Conservation (phyloP, 2,797 vertebrate genomes). For the Moxostoma hubbsi region DNA sequence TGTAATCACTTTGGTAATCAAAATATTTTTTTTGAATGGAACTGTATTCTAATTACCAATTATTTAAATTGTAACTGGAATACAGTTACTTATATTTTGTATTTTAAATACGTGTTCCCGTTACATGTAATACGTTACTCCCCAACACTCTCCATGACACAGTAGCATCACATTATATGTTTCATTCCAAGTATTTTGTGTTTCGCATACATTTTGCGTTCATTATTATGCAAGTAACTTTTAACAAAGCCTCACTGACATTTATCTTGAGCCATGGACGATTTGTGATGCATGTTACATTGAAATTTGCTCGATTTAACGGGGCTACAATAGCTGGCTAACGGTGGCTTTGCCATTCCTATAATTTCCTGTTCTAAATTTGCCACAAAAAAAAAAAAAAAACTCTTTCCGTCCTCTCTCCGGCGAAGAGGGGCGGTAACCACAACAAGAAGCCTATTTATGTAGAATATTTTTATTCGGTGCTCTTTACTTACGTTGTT, state of each 20-base stretch:
- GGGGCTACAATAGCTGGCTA: not conserved
- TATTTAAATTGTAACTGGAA: too few species aligned
- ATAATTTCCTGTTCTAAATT: not conserved
- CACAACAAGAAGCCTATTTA: not conserved
- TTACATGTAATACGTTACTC: not conserved
- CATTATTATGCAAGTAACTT: not conserved
- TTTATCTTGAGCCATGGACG: not conserved
- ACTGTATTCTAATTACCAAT: too few species aligned
- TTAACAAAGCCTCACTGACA: not conserved
- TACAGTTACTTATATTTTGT: too few species aligned
- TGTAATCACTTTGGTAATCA: too few species aligned
- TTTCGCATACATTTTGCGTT: not conserved
- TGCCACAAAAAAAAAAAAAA: too few species aligned
- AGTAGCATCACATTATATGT: not conserved
- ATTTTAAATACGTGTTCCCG: not conserved
- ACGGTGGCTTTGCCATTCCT: not conserved
- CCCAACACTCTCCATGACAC: not conserved
- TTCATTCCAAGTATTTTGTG: not conserved
- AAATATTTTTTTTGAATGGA: too few species aligned
- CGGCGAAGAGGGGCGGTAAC: not conserved
- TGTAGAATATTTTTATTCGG: not conserved
- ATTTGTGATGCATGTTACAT: not conserved
- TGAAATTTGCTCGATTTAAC: not conserved
- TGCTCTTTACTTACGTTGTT: conserved; percentile 47
- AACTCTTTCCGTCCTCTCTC: not conserved